Conservation (phyloP, 2,113 vertebrate species). For the Ornithorhynchus anatinus region DNA sequence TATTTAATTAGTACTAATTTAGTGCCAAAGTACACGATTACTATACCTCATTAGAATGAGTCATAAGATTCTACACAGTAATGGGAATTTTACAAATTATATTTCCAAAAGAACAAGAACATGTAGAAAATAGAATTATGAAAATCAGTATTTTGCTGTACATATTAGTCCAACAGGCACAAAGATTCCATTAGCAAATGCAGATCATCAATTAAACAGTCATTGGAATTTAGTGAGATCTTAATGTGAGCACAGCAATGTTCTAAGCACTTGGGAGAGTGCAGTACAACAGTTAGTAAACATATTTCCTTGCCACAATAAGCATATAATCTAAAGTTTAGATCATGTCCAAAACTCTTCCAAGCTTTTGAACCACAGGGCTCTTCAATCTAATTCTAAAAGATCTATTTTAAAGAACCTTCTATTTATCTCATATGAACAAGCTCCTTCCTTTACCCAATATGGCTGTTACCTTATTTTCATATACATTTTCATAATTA, state of each 20-base stretch:
- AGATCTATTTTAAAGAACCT: neutral
- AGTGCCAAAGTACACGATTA: slow-evolving; percentile 14
- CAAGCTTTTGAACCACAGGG: neutral
- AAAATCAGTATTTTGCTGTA: neutral
- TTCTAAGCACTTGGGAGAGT: neutral
- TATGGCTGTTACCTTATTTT: too few species aligned
- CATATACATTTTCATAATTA: too few species aligned
- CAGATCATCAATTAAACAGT: neutral
- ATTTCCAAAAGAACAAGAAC: neutral
- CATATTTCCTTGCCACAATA: neutral
- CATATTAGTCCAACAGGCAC: neutral
- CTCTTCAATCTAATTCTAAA: neutral
- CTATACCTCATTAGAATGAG: slow-evolving; percentile 35
- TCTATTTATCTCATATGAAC: neutral
- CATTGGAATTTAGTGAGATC: too few species aligned
- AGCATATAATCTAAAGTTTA: neutral
- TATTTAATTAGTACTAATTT: slow-evolving; percentile 47
- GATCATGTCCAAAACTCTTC: neutral
- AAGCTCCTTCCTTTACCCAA: neutral
- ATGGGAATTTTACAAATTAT: slow-evolving; percentile 4
- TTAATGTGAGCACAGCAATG: too few species aligned
- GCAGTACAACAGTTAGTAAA: neutral
- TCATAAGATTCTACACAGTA: slow-evolving; percentile 30
- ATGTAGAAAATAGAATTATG: neutral
- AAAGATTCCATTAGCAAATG: neutral